Conservation (phyloP, 1,140 invertebrate species). For the Hyposmocoma kahamanoa region DNA sequence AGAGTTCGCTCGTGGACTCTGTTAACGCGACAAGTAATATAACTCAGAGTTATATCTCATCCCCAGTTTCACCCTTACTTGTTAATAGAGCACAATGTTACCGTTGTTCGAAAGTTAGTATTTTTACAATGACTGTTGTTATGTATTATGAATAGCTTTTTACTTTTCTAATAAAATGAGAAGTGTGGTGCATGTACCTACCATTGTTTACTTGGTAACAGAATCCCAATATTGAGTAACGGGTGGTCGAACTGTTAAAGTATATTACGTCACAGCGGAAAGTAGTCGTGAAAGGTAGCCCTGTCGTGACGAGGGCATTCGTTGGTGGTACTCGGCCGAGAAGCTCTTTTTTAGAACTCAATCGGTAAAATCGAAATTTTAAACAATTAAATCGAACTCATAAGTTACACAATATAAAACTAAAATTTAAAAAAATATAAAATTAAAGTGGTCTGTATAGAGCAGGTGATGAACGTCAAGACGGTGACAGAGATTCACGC, state of each 20-base stretch:
- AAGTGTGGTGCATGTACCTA: slow-evolving; percentile 56
- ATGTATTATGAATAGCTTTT: slow-evolving; percentile 63
- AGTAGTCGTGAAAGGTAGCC: slow-evolving; percentile 58
- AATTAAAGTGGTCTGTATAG: too few relatives aligned
- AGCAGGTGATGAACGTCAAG: too few relatives aligned
- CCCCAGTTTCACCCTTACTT: slow-evolving; percentile 50
- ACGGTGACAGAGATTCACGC: too few relatives aligned
- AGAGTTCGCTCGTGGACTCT: too few relatives aligned
- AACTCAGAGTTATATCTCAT: slow-evolving; percentile 29
- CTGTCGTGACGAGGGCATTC: slow-evolving; percentile 22
- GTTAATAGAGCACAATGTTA: slow-evolving; percentile 70
- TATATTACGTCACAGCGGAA: slow-evolving; percentile 45
- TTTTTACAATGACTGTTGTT: slow-evolving; percentile 64
- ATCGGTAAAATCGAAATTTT: slow-evolving; percentile 39
- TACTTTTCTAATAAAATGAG: slow-evolving; percentile 60
- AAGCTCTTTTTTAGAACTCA: slow-evolving; percentile 37
- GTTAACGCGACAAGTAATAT: slow-evolving; percentile 19
- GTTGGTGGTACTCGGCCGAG: slow-evolving; percentile 15
- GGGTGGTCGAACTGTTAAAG: slow-evolving; percentile 14
- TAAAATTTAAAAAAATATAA: too few relatives aligned
- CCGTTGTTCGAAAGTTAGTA: slow-evolving; percentile 53
- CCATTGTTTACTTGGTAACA: slow-evolving; percentile 37
- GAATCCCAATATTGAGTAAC: slow-evolving; percentile 20
- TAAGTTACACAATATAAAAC: slow-evolving; percentile 33
- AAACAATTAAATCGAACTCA: slow-evolving; percentile 23